Conservation (phyloP, 2,888 invertebrate genomes). For the Drepana falcataria region DNA sequence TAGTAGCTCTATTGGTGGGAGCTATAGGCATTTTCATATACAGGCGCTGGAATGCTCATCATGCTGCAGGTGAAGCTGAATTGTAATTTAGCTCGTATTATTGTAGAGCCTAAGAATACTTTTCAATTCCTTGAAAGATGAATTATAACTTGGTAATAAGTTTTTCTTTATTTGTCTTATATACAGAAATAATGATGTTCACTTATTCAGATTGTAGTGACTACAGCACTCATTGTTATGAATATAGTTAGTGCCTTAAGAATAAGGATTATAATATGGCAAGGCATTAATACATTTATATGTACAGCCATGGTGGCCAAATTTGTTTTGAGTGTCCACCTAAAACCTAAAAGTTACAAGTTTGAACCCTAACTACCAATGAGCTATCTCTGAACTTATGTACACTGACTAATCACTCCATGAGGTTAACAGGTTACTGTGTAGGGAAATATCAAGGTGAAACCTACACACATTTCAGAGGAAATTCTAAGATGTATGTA, state of each 20-base stretch:
- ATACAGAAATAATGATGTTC: conserved; percentile 10
- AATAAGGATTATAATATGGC: conserved; percentile 16
- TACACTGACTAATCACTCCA: conserved; percentile 2
- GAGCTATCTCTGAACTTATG: too few relatives aligned
- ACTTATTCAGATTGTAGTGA: background rate
- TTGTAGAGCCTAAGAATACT: conserved; percentile 24
- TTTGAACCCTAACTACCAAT: too few relatives aligned
- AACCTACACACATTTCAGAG: too few relatives aligned
- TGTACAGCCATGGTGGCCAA: too few relatives aligned
- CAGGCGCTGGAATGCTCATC: conserved; percentile 59
- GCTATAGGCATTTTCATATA: conserved; percentile 67
- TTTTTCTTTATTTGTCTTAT: background rate
- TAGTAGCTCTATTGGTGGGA: conserved; percentile 63
- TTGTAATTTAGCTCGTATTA: conserved; percentile 30
- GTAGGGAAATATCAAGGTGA: too few relatives aligned
- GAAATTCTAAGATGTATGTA: too few relatives aligned
- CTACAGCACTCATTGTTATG: background rate
- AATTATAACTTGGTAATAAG: background rate
- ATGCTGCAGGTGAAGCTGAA: conserved; percentile 45
- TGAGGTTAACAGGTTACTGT: background rate
- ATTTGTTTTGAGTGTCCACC: too few relatives aligned
- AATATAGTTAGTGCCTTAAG: conserved; percentile 26
- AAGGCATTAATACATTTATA: too few relatives aligned
- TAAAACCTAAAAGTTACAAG: too few relatives aligned
- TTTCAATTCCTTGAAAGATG: background rate